Evolutionary conservation across 2,797 vertebrate genomes (phyloP), one percentile per base, ranked within the genome.

Genomic region (Rhinoraja longicauda): DNA sequence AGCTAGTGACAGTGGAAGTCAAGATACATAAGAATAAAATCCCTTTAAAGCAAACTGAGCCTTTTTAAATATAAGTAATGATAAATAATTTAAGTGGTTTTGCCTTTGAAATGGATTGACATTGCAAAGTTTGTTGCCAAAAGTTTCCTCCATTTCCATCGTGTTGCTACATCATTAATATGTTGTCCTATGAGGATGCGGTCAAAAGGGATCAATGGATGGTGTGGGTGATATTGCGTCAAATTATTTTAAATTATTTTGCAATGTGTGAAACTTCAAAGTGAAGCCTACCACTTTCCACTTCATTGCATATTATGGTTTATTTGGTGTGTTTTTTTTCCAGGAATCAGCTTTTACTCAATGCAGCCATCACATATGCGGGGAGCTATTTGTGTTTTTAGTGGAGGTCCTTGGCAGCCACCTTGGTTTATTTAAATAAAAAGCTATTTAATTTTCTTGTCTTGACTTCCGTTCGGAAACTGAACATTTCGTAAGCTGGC

Each of bases 301-400:
- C 45, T 53, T 53, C 10, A 75, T 57, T 92, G 72, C 67, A 36
- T 62, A 53, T 73, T 70, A 12, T 72, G 24, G 39, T 75, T 92
- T 29, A 17, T 88, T 67, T 67, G 13, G 82, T 26, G n/a, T 4
- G 67, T 64, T 73, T 53, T 53, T 39, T n/a, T 75, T 73, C 26
- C 95, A 95, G 94, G 95, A 95, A 93, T 95, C 45, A 0, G 95
- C 94, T 95, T 94, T 93, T 94, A 94, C 94, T 92, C 0, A 94
- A 94, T 94, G 94, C 95, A 95, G 93, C 95, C 94, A 94, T 96
- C 70, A 94, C 95, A 96, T 95, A 94, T 95, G 94, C 94, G 94
- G 94, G 94, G 94, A 94, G 95, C 95, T 95, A 94, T 96, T 96
- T 96, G 94, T 95, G 94, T 94, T 95, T 93, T 94, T 95, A 95